Percentiles rank a stretch among this genome's conserved stretches.
phyloP scores from a whole-genome alignment of 2,113 vertebrate species.

The Morone saxatilis region DNA sequence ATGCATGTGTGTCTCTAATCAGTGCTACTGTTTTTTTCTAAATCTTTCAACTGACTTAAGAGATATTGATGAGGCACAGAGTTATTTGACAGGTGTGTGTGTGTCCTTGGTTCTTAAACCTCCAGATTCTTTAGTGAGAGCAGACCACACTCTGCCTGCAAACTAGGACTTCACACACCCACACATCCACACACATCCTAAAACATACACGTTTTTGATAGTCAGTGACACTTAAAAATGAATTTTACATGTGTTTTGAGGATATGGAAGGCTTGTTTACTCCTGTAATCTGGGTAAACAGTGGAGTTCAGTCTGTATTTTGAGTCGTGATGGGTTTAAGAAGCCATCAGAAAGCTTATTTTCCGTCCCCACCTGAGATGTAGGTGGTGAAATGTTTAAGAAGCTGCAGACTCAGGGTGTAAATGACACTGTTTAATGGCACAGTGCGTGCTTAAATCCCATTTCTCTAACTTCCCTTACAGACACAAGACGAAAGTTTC shows the following conservation, averaged over 20 bases:
- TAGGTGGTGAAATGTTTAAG: conserved; percentile 35
- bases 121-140: conserved; percentile 2
- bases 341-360: conserved; percentile 23
- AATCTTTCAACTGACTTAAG: not conserved
- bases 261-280: conserved; percentile 23
- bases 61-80: conserved; percentile 9
- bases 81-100: conserved; percentile 3
- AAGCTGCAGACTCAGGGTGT: conserved; percentile 20
- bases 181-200: not conserved
- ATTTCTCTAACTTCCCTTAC: conserved; percentile 24
- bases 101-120: not conserved
- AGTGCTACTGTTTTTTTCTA: not conserved
- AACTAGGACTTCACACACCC: conserved; percentile 25
- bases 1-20: not conserved
- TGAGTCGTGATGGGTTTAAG: conserved; percentile 8
- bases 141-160: not conserved
- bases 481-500: conserved; percentile 11
- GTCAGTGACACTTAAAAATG: conserved; percentile 20
- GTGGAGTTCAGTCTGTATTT: conserved; percentile 3
- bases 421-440: conserved; percentile 29
- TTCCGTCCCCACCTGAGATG: conserved; percentile 25
- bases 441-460: not conserved
- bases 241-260: conserved; percentile 47
- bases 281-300: conserved; percentile 29
- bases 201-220: conserved; percentile 2